These are phyloP conservation scores for Vanacampus margaritifer DNA, from an alignment of 2,113 vertebrate species.

Conservation along the genomic window DNA sequence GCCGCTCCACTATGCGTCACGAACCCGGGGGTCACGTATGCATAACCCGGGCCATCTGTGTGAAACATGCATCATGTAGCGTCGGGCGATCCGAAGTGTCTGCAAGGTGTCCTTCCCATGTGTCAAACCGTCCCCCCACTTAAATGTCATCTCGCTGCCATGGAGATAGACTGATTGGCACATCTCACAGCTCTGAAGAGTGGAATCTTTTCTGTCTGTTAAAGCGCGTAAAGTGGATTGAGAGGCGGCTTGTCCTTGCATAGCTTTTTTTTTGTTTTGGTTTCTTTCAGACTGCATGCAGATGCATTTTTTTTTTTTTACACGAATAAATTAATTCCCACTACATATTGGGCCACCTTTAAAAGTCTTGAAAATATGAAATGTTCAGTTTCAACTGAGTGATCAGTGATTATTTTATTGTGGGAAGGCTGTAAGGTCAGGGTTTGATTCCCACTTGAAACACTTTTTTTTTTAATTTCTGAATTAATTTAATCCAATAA, in stretches of 20 bases:
- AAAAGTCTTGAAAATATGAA: too few species aligned
- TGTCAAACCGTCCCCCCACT: slow-evolving; percentile 53
- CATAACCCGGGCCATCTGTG: slow-evolving; percentile 62
- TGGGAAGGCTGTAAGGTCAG: too few species aligned
- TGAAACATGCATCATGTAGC: slow-evolving; percentile 56
- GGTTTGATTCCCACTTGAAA: too few species aligned
- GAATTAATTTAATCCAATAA: too few species aligned
- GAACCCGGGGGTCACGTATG: slow-evolving; percentile 54
- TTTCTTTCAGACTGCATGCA: slow-evolving; percentile 14
- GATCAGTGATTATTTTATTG: too few species aligned
- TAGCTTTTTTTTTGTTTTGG: neutral
- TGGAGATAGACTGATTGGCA: slow-evolving; percentile 36
- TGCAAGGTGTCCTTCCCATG: slow-evolving; percentile 47
- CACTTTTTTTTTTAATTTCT: too few species aligned
- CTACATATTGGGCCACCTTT: neutral
- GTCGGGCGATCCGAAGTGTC: slow-evolving; percentile 22
- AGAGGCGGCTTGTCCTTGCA: slow-evolving; percentile 23
- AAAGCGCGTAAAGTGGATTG: slow-evolving; percentile 15
- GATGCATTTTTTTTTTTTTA: slow-evolving; percentile 2
- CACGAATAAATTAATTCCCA: neutral
- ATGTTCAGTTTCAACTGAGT: too few species aligned
- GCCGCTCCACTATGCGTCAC: slow-evolving; percentile 35
- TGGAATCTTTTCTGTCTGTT: slow-evolving; percentile 17
- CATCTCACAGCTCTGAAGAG: slow-evolving; percentile 16
- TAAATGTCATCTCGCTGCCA: slow-evolving; percentile 40